Evolutionary conservation across 2,797 vertebrate genomes (phyloP), one percentile per base, ranked within the genome.

Genomic region (Pangasius krempfi): DNA sequence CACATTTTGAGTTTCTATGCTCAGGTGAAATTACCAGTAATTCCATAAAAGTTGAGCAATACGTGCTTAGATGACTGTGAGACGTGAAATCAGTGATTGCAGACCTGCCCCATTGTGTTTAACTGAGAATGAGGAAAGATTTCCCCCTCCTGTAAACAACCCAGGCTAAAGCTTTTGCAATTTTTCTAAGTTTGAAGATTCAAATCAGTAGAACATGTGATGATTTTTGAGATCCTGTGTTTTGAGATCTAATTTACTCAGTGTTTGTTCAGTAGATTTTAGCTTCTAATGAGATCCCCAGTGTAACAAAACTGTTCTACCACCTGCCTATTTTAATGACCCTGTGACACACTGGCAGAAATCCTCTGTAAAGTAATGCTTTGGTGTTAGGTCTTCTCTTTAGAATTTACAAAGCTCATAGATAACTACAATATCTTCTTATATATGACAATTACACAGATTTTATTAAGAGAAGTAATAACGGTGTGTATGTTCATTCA

Each of bases 401-500:
- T 30, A 30, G 30, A 52, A 52, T 66, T 68, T 30, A 30, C 62
- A 64, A 81, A 37, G 13, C 40, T 47, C 14, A 10, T 37, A 56
- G 8, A 83, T 66, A 30, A n/a, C 16, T 44, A 37, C 30, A 73
- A n/a, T 44, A 44, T 44, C 30, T 54, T 83, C 37, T 66, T 20
- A 18, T 40, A 81, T 62, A 16, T 3, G 18, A 54, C 2, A 25
- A 37, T 84, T 70, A 22, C 47, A 80, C 86, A 89, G 33, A 40
- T 54, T 84, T 72, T 83, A 76, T 54, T 18, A 68, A 86, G 3
- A 20, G 8, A 47, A 89, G 20, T 85, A 83, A 25, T 30, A 54
- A n/a, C 10, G 58, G 54, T 87, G 52, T 88, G 73, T 88, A 90
- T 91, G 91, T 91, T 94, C 91, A 92, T 92, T 91, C 91, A 95